Base-by-base conservation (phyloP, 2,113 vertebrate genomes). In the Muntiacus reevesi region DNA sequence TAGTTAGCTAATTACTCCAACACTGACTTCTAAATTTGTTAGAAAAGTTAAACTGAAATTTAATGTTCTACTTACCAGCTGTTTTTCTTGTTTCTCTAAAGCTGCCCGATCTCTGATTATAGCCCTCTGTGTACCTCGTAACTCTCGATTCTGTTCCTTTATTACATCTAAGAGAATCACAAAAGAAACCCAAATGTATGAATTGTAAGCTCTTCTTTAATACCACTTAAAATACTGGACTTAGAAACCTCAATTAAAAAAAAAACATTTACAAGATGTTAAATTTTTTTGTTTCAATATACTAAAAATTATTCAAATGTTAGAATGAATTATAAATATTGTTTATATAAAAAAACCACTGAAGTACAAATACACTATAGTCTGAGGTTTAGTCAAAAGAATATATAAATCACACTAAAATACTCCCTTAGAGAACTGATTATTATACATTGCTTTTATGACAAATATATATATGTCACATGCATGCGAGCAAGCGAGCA, bases 1-100 rank as follows among this genome's bases (percentile, higher is more conserved):
- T 62, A 86, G 85, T 91, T 93, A 93, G 88, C 40, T 91, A 95
- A 98, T 97, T 96, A 98, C 91, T 91, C 84, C 57, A 76, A 87
- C 45, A 78, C 2, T 94, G 81, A 97, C 95, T 96, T 89, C 81
- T 81, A 36, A 92, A 40, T 2, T 57, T 50, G 15, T 98, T 85
- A 97, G 82, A 95, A 96, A 98, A 87, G 92, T 91, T 84, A 94
- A 97, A 97, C 81, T 71, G 50, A 98, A 97, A 71, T 97, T 94
- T 92, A 91, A 85, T 94, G 91, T 55, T 95, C 78, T 96, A 99
- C 99, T 99, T 98, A 99, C 99, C 99, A 99, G 98, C 98, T 99
- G 99, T 97, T 99, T 99, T 98, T 99, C 99, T 97, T 99, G 99
- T 98, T 99, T 99, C 98, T 99, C 99, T 85, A 99, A 99, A 84